Percentiles rank a stretch among this genome's conserved stretches.
Evolutionary conservation across 2,113 vertebrate species (phyloP).

Genomic region (Limnothrissa miodon): DNA sequence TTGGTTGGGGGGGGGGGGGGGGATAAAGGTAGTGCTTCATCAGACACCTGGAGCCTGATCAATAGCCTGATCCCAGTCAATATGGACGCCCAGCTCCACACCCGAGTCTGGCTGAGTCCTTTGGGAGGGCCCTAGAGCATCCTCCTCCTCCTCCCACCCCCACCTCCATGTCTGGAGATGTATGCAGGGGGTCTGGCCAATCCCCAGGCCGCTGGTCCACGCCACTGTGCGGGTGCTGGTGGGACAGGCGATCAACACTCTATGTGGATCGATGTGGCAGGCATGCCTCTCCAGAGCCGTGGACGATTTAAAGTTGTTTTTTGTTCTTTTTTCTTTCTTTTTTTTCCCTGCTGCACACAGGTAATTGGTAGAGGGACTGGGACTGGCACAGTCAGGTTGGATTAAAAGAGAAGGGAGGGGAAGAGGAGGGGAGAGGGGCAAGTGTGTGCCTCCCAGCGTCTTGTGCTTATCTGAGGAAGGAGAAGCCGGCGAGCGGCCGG

Average conservation of each 20-base stretch:
- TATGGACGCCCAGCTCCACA: background rate
- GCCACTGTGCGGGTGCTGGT: background rate
- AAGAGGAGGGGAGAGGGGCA: slow-evolving; percentile 61
- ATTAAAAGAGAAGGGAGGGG: slow-evolving; percentile 62
- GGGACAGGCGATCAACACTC: slow-evolving; percentile 30
- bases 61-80: background rate
- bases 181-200: background rate
- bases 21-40: background rate
- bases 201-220: background rate
- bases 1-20: no score
- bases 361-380: slow-evolving; percentile 82
- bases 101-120: background rate
- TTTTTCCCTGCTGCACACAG: slow-evolving; percentile 32
- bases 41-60: background rate
- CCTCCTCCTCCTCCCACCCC: no score
- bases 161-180: no score
- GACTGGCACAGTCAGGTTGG: slow-evolving; percentile 73
- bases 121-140: background rate
- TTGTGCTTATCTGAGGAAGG: slow-evolving; percentile 78
- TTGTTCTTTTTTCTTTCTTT: background rate
- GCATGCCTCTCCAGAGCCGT: slow-evolving; percentile 81
- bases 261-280: slow-evolving; percentile 57
- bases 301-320: slow-evolving; percentile 82
- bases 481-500: slow-evolving; percentile 60
- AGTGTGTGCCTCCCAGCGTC: slow-evolving; percentile 63